A percentile compares a stretch with the other conserved stretches of the same genome.
Conservation (phyloP, 2,888 invertebrate species). For the Clistopyga incitator region DNA sequence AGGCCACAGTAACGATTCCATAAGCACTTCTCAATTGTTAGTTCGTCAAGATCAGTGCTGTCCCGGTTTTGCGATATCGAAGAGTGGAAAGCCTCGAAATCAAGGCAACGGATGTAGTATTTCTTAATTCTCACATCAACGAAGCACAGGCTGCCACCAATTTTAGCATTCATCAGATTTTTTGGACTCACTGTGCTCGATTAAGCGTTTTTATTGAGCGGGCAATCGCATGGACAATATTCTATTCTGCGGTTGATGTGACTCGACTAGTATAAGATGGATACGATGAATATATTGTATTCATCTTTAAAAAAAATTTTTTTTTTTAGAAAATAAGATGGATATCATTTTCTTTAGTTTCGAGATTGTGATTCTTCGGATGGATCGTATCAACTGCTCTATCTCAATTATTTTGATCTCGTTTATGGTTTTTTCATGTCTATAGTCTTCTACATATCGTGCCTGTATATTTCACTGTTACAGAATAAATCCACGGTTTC, state of each 20-base stretch:
- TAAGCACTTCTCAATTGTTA: slow-evolving; percentile 75
- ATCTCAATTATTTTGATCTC: neutral
- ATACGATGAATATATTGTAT: neutral
- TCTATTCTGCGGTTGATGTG: neutral
- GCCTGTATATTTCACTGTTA: too few species aligned
- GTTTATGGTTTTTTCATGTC: neutral
- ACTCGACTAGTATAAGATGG: neutral
- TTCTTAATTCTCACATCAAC: slow-evolving; percentile 74
- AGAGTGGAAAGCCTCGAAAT: slow-evolving; percentile 82
- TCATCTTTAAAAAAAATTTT: too few species aligned
- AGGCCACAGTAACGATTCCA: slow-evolving; percentile 69
- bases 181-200: neutral
- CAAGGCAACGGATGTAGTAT: slow-evolving; percentile 84
- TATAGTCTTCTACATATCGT: too few species aligned
- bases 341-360: neutral
- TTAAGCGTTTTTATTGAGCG: neutral
- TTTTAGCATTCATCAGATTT: neutral
- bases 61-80: slow-evolving; percentile 84
- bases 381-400: neutral
- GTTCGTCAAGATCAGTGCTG: slow-evolving; percentile 85
- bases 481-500: neutral
- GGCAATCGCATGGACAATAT: neutral
- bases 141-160: neutral
- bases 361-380: neutral
- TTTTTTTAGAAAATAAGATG: too few species aligned